Percentiles rank a stretch among this genome's conserved stretches.
phyloP scores from a whole-genome alignment of 2,113 vertebrate genomes.

The Festucalex cinctus region DNA sequence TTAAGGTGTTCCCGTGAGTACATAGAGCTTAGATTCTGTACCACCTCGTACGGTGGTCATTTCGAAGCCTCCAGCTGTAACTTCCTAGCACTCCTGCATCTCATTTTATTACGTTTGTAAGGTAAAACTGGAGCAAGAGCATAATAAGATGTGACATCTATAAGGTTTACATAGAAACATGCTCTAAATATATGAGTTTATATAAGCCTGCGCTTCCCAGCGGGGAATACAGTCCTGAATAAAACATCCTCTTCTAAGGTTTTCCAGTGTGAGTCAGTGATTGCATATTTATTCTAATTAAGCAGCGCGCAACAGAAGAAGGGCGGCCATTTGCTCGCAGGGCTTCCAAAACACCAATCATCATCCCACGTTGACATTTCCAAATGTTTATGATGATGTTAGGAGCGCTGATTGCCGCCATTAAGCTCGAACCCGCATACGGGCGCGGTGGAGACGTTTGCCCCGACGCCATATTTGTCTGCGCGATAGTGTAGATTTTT shows the following conservation, averaged over 20 bases:
- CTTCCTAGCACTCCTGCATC: not conserved
- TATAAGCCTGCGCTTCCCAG: slow-evolving; percentile 13
- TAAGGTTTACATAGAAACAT: not conserved
- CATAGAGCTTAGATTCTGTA: not conserved
- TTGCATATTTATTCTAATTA: slow-evolving; percentile 40
- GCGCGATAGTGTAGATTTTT: slow-evolving; percentile 47
- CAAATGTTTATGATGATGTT: slow-evolving; percentile 8
- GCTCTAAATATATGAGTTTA: slow-evolving; percentile 16
- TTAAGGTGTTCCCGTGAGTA: not conserved
- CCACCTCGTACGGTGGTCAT: not conserved
- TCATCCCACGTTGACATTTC: not conserved
- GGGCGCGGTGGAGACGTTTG: slow-evolving; percentile 26
- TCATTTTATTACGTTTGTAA: not conserved
- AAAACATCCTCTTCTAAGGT: slow-evolving; percentile 17
- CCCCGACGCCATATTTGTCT: slow-evolving; percentile 29
- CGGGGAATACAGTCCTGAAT: slow-evolving; percentile 11
- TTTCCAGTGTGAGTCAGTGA: slow-evolving; percentile 22
- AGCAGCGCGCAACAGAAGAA: not conserved
- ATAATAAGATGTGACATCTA: not conserved
- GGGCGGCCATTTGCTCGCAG: not conserved
- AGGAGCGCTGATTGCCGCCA: slow-evolving; percentile 27
- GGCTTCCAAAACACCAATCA: not conserved
- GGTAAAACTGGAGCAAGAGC: not conserved
- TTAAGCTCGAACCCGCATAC: slow-evolving; percentile 30
- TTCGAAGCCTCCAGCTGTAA: not conserved